These are phyloP conservation scores for Forbesichthys agassizii DNA, from an alignment of 2,113 vertebrate species.

Conservation along the genomic window DNA sequence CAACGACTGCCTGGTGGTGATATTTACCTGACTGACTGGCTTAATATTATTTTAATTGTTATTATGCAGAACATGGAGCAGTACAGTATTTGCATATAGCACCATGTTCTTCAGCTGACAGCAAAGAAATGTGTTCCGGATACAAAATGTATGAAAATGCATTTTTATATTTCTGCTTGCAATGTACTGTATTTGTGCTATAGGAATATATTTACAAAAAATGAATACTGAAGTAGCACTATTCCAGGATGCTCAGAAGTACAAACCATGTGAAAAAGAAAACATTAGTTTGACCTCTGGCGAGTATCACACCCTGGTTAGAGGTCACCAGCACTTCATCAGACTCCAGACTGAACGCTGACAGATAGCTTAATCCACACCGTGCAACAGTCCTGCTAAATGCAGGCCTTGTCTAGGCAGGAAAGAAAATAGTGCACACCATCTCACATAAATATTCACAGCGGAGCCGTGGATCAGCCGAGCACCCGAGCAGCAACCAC, in stretches of 20 bases:
- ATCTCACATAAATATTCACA: conserved; percentile 51
- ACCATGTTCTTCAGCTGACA: no score
- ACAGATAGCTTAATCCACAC: conserved; percentile 8
- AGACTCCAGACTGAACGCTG: not conserved
- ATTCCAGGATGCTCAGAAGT: not conserved
- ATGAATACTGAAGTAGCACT: conserved; percentile 1
- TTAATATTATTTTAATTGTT: no score
- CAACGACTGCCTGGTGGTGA: no score
- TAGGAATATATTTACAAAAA: no score
- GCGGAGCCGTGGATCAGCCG: conserved; percentile 42
- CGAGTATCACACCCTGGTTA: conserved; percentile 2
- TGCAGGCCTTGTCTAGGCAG: conserved; percentile 13
- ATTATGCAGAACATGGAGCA: no score
- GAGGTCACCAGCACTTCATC: not conserved
- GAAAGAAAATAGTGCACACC: conserved; percentile 17
- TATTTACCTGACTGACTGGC: no score
- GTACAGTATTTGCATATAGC: no score
- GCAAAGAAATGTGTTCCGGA: no score
- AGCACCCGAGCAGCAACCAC: not conserved
- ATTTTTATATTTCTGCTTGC: no score
- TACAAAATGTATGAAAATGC: no score
- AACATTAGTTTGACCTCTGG: not conserved
- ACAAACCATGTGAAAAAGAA: conserved; percentile 22
- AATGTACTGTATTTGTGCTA: no score
- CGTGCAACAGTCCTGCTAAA: conserved; percentile 11